Evolutionary conservation across 2,888 invertebrate species (phyloP).

Genomic region (Anaspis maculata): DNA sequence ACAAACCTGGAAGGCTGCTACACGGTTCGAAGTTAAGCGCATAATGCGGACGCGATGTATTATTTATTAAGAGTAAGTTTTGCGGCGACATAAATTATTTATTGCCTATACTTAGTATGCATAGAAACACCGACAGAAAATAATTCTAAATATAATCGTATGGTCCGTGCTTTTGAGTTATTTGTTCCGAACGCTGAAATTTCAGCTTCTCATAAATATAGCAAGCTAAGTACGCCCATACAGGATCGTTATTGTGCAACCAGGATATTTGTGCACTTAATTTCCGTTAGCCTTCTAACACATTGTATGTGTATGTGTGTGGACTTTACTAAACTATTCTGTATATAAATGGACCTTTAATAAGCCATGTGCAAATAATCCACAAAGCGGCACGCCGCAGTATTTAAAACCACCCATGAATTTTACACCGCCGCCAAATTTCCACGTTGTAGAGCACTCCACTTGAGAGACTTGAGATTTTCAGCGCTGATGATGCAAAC

Average conservation of each 20-base stretch:
- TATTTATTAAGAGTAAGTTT: too few relatives aligned
- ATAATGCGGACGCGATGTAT: too few relatives aligned
- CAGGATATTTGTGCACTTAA: slow-evolving; percentile 29
- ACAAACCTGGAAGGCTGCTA: too few relatives aligned
- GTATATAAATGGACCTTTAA: slow-evolving; percentile 31
- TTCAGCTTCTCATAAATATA: slow-evolving; percentile 25
- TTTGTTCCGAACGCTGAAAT: slow-evolving; percentile 26
- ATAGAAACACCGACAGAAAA: slow-evolving; percentile 21
- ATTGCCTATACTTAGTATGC: slow-evolving; percentile 23
- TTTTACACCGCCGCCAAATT: too few relatives aligned
- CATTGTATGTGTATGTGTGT: slow-evolving; percentile 21
- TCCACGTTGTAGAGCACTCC: too few relatives aligned
- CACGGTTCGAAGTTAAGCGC: too few relatives aligned
- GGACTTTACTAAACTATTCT: slow-evolving; percentile 25
- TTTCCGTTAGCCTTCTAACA: slow-evolving; percentile 28
- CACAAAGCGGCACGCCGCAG: not conserved
- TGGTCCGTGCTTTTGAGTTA: slow-evolving; percentile 23
- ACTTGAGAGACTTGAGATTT: too few relatives aligned
- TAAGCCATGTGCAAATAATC: slow-evolving; percentile 16
- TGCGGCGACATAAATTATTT: slow-evolving; percentile 16
- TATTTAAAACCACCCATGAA: too few relatives aligned
- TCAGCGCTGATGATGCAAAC: too few relatives aligned
- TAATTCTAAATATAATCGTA: slow-evolving; percentile 25
- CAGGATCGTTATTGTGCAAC: slow-evolving; percentile 26
- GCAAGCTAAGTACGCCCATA: slow-evolving; percentile 20